These are phyloP conservation scores for Scelioninae gen. 1 DNA, from an alignment of 2,888 invertebrate genomes.

Conservation along the genomic window DNA sequence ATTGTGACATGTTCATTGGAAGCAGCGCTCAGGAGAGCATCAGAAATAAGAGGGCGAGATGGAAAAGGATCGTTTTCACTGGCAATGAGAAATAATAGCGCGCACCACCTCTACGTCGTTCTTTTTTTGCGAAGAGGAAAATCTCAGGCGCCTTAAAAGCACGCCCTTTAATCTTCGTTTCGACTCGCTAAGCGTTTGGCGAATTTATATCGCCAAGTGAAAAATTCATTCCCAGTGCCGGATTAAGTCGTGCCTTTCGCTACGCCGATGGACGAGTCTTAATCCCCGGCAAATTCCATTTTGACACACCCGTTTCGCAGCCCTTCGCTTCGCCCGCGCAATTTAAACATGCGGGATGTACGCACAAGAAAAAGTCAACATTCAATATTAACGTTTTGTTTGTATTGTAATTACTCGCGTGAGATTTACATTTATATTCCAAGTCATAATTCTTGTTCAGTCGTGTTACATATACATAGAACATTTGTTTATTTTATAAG, in stretches of 20 bases:
- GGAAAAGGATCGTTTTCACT: slow-evolving; percentile 76
- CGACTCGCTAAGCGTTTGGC: slow-evolving; percentile 79
- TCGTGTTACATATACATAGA: no score
- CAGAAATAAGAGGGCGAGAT: slow-evolving; percentile 69
- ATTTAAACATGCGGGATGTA: slow-evolving; percentile 58
- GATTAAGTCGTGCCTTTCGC: slow-evolving; percentile 69
- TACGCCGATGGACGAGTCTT: slow-evolving; percentile 67
- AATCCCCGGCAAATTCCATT: slow-evolving; percentile 72
- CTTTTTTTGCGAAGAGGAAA: slow-evolving; percentile 73
- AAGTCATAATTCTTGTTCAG: slow-evolving; percentile 28
- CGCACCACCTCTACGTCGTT: slow-evolving; percentile 74
- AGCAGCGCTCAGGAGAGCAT: slow-evolving; percentile 48
- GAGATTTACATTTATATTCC: slow-evolving; percentile 50
- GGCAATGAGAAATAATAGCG: slow-evolving; percentile 80
- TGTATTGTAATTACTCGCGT: slow-evolving; percentile 48
- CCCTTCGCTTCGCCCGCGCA: slow-evolving; percentile 62
- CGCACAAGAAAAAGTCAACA: slow-evolving; percentile 60
- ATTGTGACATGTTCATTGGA: slow-evolving; percentile 61
- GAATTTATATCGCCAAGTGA: slow-evolving; percentile 78
- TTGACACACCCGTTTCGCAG: slow-evolving; percentile 66
- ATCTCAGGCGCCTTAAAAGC: slow-evolving; percentile 73
- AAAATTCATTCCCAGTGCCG: slow-evolving; percentile 78
- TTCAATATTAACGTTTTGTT: slow-evolving; percentile 56
- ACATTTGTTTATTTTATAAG: no score
- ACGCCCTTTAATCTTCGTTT: slow-evolving; percentile 81